phyloP scores from a whole-genome alignment of 2,113 vertebrate species.

The Regulus satrapa region DNA sequence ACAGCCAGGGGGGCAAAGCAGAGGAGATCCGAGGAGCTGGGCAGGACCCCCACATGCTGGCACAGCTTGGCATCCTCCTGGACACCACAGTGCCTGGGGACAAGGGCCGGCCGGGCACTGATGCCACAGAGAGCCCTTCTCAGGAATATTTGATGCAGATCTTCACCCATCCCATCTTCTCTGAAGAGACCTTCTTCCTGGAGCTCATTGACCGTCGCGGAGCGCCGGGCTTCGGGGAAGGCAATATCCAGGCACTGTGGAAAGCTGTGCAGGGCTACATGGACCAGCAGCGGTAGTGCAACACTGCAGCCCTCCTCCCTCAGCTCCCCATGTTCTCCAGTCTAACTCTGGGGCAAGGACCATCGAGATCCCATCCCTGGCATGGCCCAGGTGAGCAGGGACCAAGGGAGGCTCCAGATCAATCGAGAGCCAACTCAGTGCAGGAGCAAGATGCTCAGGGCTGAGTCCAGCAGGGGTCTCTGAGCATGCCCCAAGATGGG shows the following conservation, averaged over 20 bases:
- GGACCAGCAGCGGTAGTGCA: conserved; percentile 48
- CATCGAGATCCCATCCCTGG: neutral
- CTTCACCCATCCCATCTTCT: conserved; percentile 89
- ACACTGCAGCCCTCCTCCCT: neutral
- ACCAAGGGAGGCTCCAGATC: neutral
- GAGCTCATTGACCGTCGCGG: conserved; percentile 91
- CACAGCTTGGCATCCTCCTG: conserved; percentile 84
- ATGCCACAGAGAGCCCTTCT: neutral
- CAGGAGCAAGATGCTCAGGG: neutral
- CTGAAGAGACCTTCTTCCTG: conserved; percentile 90
- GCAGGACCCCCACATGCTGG: conserved; percentile 74
- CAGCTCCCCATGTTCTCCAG: neutral
- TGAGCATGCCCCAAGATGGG: neutral
- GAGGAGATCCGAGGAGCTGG: conserved; percentile 81
- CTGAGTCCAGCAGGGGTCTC: rapidly evolving
- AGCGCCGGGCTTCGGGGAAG: conserved; percentile 86
- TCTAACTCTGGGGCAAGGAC: neutral
- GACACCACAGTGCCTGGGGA: conserved; percentile 68
- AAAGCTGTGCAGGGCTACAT: conserved; percentile 83
- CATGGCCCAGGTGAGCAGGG: neutral
- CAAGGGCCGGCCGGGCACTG: rapidly evolving
- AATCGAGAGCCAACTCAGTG: rapidly evolving
- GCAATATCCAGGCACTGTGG: conserved; percentile 92
- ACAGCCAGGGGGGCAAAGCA: conserved; percentile 79
- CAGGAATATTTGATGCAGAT: conserved; percentile 84